A percentile compares a stretch with the other conserved stretches of the same genome.
These are phyloP conservation scores for Luffia ferchaultella DNA, from an alignment of 2,888 invertebrate genomes.

Conservation along the genomic window DNA sequence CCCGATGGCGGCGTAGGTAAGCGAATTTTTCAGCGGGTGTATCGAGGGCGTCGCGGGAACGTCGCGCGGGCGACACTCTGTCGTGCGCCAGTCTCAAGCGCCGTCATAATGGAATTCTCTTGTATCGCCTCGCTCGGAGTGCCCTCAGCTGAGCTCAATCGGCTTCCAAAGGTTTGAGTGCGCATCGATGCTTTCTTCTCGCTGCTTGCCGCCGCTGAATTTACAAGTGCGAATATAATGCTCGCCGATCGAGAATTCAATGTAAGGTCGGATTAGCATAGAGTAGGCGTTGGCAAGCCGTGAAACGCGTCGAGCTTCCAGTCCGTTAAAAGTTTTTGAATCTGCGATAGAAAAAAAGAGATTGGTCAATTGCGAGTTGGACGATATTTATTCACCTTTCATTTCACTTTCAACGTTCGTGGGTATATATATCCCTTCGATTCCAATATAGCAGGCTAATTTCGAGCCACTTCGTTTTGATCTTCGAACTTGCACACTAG, in stretches of 20 bases:
- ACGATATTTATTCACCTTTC: no score
- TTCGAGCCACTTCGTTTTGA: no score
- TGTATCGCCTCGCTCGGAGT: slow-evolving; percentile 5
- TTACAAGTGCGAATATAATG: not conserved
- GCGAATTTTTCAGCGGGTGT: not conserved
- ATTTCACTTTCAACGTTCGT: no score
- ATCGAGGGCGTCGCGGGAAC: no score
- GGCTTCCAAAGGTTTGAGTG: not conserved
- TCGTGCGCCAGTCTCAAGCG: not conserved
- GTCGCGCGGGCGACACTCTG: no score
- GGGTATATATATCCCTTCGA: no score
- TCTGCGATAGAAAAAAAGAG: no score
- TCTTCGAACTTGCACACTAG: no score
- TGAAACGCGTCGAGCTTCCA: not conserved
- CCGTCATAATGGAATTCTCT: slow-evolving; percentile 6
- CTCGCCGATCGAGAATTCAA: not conserved
- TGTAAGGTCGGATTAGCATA: not conserved
- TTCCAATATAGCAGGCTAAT: no score
- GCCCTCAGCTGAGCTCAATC: slow-evolving; percentile 1
- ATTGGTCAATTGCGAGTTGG: no score
- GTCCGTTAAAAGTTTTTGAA: no score
- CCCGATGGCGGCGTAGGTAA: not conserved
- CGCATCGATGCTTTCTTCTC: not conserved
- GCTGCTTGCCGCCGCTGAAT: not conserved
- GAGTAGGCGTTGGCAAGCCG: no score